Evolutionary conservation across 92 coral and sea anemone species (phyloP).

Genomic region (Epizoanthus stellaris): DNA sequence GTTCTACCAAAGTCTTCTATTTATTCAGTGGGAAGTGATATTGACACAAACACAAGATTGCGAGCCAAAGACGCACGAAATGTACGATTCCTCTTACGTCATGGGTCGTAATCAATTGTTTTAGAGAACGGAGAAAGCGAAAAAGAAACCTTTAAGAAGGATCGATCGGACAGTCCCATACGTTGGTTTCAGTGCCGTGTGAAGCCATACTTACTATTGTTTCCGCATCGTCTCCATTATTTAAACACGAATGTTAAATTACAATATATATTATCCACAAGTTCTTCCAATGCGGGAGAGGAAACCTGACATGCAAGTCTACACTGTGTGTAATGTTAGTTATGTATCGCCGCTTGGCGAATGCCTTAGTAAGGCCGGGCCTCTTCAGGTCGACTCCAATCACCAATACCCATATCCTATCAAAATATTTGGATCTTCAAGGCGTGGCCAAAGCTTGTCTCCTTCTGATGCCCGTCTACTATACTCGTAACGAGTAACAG

Average conservation of each 20-base stretch:
- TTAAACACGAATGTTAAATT: slow-evolving; percentile 8
- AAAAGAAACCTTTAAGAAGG: not conserved
- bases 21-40: no score
- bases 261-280: not conserved
- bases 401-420: no score
- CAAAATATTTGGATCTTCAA: no score
- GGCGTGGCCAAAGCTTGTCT: no score
- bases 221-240: not conserved
- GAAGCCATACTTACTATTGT: not conserved
- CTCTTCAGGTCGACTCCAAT: no score
- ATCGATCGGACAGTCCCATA: not conserved
- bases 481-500: no score
- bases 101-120: not conserved
- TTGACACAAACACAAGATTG: no score
- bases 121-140: not conserved
- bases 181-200: not conserved
- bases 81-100: no score
- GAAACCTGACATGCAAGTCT: slow-evolving; percentile 48
- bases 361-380: no score
- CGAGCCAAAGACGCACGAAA: no score
- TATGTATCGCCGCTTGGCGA: slow-evolving; percentile 41
- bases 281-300: slow-evolving; percentile 36
- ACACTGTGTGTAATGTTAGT: slow-evolving; percentile 65
- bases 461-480: no score
- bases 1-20: no score